phyloP scores from a whole-genome alignment of 1,140 invertebrate species.

The Caenorhabditis brenneri region DNA sequence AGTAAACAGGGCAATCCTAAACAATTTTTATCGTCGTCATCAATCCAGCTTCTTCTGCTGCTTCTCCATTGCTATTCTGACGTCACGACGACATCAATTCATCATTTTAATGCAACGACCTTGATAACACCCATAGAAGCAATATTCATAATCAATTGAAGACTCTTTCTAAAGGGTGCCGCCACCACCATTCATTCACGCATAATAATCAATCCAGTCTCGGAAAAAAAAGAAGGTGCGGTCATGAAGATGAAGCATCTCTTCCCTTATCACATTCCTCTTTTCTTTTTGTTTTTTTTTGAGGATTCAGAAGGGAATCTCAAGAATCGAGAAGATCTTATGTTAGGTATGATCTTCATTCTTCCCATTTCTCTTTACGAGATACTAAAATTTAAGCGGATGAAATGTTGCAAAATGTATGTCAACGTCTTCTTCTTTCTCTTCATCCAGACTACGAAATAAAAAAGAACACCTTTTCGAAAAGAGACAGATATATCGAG shows the following conservation, averaged over 20 bases:
- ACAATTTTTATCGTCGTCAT: background rate
- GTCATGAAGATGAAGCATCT: background rate
- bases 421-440: slow-evolving; percentile 7
- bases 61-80: background rate
- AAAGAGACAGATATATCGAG: background rate
- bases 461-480: slow-evolving; percentile 32
- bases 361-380: slow-evolving; percentile 2
- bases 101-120: slow-evolving; percentile 27
- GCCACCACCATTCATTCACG: slow-evolving; percentile 19
- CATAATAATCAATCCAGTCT: slow-evolving; percentile 42
- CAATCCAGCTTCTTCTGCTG: slow-evolving; percentile 2
- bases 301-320: background rate
- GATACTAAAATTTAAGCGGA: background rate
- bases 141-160: slow-evolving; percentile 23
- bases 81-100: slow-evolving; percentile 4
- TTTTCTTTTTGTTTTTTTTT: background rate
- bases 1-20: background rate
- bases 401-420: slow-evolving; percentile 28
- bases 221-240: slow-evolving; percentile 24
- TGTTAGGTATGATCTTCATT: background rate
- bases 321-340: too few species aligned
- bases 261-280: background rate
- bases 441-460: background rate
- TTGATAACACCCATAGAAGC: slow-evolving; percentile 33
- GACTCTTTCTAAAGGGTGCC: background rate